phyloP scores from a whole-genome alignment of 2,113 vertebrate species.

The Fregata magnificens region DNA sequence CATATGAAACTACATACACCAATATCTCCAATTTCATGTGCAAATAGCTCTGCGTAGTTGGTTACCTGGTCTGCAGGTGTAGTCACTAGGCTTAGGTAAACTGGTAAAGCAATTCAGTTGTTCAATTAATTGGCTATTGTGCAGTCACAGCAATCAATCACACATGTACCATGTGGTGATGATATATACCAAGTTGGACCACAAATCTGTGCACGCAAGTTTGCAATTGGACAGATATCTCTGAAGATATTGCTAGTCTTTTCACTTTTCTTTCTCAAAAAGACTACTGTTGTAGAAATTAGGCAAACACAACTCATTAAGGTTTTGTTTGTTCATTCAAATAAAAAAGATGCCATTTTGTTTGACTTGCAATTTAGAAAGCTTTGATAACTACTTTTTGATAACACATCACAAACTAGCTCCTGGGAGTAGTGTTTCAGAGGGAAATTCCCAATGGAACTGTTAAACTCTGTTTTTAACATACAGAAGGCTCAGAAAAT shows the following conservation, averaged over 20 bases:
- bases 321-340: neutral
- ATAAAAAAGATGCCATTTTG: neutral
- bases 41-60: neutral
- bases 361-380: neutral
- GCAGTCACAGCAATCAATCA: neutral
- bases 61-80: neutral
- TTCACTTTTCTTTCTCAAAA: neutral
- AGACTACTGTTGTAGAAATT: neutral
- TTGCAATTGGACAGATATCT: neutral
- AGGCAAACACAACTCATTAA: neutral
- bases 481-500: neutral
- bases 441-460: neutral
- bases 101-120: neutral
- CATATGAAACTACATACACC: neutral
- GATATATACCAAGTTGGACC: neutral
- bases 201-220: neutral
- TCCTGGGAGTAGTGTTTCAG: neutral
- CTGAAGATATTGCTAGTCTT: neutral
- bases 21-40: neutral
- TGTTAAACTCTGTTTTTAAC: neutral
- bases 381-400: neutral
- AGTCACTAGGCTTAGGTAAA: neutral
- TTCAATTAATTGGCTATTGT: neutral
- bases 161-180: fast-evolving
- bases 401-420: neutral